Base-by-base conservation (phyloP, 2,888 invertebrate genomes). In the Eupithecia tripunctaria region DNA sequence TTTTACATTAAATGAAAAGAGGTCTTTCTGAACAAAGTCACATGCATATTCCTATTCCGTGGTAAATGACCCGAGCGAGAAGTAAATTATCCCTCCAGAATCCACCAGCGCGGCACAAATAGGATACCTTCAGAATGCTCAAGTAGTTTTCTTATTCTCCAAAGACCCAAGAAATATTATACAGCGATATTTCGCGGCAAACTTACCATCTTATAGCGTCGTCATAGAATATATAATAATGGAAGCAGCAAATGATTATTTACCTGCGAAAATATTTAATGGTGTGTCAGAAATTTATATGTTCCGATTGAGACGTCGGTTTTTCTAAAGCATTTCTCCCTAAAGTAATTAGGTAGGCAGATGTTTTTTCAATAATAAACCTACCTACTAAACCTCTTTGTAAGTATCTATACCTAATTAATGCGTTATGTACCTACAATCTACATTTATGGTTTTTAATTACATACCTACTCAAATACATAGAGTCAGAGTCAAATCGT, bases 31-130 rank as follows among this genome's bases (percentile, higher is more conserved):
- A 29, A 29, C 29, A 18, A 21, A 64, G 38, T 41, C 21, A 29
- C 38, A 14, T 36, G 25, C 38, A 64, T 64, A 38, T 64, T 27
- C 21, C 66, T 60, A 70, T 43, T 62, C 38, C 51, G 60, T 67
- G 32, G 51, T 36, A 72, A 72, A 72, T 69, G 73, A 72, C 71
- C 56, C 68, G 66, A 41, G 68, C 51, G 25, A 70, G 66, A 69
- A 70, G 27, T 21, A 71, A 69, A 66, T 71, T 69, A 70, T 73
- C 70, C 66, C 38, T 36, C 67, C 36, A 14, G 66, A 56, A 51
- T 64, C 60, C 63, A n/a, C 41, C 65, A 51, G 60, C 56, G 56
- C 70, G 56, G 38, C 70, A 67, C 70, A 68, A 68, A 73, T 68
- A 51, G 64, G 64, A 60, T 73, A 73, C 70, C 68, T 59, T 68